Evolutionary conservation across 1,140 invertebrate species (phyloP), one percentile per base, ranked within the genome.

Genomic region (Nephotettix cincticeps): DNA sequence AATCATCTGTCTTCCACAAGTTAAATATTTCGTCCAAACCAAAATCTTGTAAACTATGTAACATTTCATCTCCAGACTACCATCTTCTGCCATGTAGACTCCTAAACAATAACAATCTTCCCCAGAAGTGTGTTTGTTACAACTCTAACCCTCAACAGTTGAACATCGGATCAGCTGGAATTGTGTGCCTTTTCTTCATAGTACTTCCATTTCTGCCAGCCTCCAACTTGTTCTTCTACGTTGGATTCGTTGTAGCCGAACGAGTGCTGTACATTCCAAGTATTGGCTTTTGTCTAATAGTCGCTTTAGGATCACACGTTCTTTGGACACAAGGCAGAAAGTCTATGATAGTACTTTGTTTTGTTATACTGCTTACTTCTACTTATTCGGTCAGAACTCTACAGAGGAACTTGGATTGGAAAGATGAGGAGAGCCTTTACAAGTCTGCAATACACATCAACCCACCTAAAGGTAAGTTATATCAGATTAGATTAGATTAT

Each of bases 231-330:
- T 90, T 98, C 80, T 97, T 98, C 83, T 96, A 97, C 77, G 96
- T 99, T 68, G 97, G 97, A 6, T 99, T 99, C 80, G 96, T 98
- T 28, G 93, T 99, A 4, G 97, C 97, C 32, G 97, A 99, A 83
- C 85, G 97, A 73, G 92, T 99, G 66, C 85, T 98, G 27, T 99
- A 99, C 81, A 87, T 97, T 77, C 96, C 97, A 28, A 98, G 95
- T 81, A 93, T 98, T 75, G 97, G 97, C 32, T 96, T 93, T 81
- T 98, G 95, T 82, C 85, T 99, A 72, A 83, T 98, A 47, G 83
- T 95, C 17, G 94, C 92, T 19, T 84, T 94, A 40, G 93, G 90
- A 3, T 77, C 74, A 25, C 56, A 73, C 1, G 58, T 75, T n/a
- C 66, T 76, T 3, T 80, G 82, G 43, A 76, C 76, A 43, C 76